Percentiles rank a stretch among this genome's conserved stretches.
phyloP scores from a whole-genome alignment of 2,888 invertebrate species.

The Osedax frankpressi region DNA sequence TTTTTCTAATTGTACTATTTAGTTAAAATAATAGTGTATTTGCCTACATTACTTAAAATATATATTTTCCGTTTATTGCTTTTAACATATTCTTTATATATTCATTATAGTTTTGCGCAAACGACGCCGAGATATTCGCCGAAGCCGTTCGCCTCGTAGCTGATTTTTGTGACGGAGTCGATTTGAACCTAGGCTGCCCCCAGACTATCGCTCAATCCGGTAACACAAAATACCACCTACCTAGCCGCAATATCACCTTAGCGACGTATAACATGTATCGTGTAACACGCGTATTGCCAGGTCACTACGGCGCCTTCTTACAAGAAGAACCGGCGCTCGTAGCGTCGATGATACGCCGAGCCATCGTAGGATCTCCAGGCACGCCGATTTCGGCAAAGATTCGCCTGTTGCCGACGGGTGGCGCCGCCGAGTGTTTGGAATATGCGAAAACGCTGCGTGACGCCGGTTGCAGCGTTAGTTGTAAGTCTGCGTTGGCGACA shows the following conservation, averaged over 20 bases:
- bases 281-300: slow-evolving; percentile 42
- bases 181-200: slow-evolving; percentile 93
- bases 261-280: background rate
- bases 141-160: slow-evolving; percentile 76
- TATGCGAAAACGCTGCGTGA: slow-evolving; percentile 87
- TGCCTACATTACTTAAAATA: background rate
- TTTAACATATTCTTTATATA: background rate
- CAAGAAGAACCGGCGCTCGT: slow-evolving; percentile 88
- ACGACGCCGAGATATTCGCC: slow-evolving; percentile 72
- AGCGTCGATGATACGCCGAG: slow-evolving; percentile 52
- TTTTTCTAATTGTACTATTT: no score
- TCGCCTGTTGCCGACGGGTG: slow-evolving; percentile 74
- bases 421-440: slow-evolving; percentile 66
- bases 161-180: slow-evolving; percentile 79
- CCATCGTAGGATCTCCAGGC: background rate
- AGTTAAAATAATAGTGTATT: no score
- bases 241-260: background rate
- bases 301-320: slow-evolving; percentile 86
- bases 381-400: slow-evolving; percentile 78
- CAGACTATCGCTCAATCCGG: slow-evolving; percentile 81
- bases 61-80: background rate
- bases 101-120: slow-evolving; percentile 79
- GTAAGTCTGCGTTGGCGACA: no score
- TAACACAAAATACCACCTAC: no score
- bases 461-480: slow-evolving; percentile 63